Evolutionary conservation across 2,888 invertebrate species (phyloP).

Genomic region (Onthophagus sagittarius): DNA sequence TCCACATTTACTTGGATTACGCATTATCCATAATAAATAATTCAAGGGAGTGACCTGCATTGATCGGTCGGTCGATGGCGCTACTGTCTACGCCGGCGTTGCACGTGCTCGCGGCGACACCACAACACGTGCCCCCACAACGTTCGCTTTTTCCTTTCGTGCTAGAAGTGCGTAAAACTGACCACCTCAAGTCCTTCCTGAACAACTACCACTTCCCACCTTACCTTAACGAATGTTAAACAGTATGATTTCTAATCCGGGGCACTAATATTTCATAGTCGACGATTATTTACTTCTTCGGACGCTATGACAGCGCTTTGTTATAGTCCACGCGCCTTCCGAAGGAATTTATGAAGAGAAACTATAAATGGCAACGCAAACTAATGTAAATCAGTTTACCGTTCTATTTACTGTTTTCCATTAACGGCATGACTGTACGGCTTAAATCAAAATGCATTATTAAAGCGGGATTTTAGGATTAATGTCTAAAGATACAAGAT

Average conservation of each 20-base stretch:
- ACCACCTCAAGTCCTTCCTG: background rate
- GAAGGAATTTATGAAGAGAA: background rate
- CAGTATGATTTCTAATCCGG: background rate
- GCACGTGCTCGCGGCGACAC: conserved; percentile 21
- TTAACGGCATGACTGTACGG: background rate
- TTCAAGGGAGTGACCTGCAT: conserved; percentile 35
- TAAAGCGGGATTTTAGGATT: background rate
- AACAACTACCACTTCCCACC: background rate
- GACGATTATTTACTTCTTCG: background rate
- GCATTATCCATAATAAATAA: conserved; percentile 32
- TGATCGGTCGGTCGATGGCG: conserved; percentile 34
- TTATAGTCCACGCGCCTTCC: background rate
- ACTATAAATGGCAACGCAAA: background rate
- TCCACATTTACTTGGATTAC: conserved; percentile 16
- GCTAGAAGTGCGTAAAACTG: background rate
- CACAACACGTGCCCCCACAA: conserved; percentile 21
- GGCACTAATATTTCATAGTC: background rate
- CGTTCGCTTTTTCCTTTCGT: background rate
- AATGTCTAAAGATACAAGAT: background rate
- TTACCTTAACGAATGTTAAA: background rate
- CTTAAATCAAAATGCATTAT: too few relatives aligned
- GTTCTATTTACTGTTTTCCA: background rate
- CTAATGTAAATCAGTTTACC: background rate
- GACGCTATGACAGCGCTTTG: background rate
- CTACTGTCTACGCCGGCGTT: conserved; percentile 20